Base-by-base conservation (phyloP, 2,797 vertebrate genomes). In the Hafferia zeledoni region DNA sequence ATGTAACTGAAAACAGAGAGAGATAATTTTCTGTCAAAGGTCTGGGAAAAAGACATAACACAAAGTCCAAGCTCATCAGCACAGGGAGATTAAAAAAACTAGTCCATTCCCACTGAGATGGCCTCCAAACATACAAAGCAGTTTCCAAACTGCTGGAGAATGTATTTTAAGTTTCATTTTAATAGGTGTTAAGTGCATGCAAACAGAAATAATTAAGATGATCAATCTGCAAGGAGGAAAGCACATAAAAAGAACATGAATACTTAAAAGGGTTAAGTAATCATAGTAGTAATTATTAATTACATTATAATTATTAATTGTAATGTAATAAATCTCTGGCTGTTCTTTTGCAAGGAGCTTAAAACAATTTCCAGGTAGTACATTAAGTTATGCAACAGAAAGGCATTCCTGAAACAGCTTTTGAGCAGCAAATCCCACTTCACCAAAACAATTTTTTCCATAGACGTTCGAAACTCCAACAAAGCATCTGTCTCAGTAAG, bases 251-350 rank as follows among this genome's bases (percentile, higher is more conserved):
- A 90, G 61, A 78, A 31, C 5, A 3, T 28, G 5, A 52, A 6
- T 57, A 69, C 47, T 82, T 81, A 44, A 92, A 89, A 93, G 43
- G 14, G 43, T 86, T 94, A 95, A 86, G 44, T 72, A 90, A 91
- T 69, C 57, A 46, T 30, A 78, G 53, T 11, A 86, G 47, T 20
- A 82, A 59, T 83, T 83, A 81, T 78, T 91, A 93, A 94, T 90
- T 95, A 63, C 44, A 86, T 63, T 69, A 23, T 39, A 78, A 91
- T 87, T 88, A 71, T 60, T 76, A 82, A 89, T 80, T 78, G 77
- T 24, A 74, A 80, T 12, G 28, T 37, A 84, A 70, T 80, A 87
- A 31, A 86, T 55, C 20, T 43, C 72, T 52, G 25, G 9, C 16
- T 78, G 25, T 47, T 83, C 72, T 91, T 95, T 94, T 64, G 53